These are phyloP conservation scores for Drosophila malerkotliana DNA, from an alignment of 1,140 invertebrate species.

Conservation along the genomic window DNA sequence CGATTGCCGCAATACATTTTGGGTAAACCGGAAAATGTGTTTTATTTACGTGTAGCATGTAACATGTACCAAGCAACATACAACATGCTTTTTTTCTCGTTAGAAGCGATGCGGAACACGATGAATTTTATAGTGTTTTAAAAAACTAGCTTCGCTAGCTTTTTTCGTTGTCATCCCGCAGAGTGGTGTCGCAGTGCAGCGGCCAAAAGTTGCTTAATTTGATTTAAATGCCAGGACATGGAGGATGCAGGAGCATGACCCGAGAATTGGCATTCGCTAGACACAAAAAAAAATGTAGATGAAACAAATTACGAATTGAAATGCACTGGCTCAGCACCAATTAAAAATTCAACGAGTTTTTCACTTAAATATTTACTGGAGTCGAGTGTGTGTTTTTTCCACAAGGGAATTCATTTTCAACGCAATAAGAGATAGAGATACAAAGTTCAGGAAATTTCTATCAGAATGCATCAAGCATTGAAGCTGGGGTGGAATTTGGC, in stretches of 20 bases:
- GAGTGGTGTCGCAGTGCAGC: constrained; percentile 26
- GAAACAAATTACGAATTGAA: constrained; percentile 41
- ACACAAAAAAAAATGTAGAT: constrained; percentile 25
- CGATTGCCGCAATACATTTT: constrained; percentile 13
- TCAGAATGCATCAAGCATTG: constrained; percentile 4
- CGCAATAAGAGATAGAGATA: constrained; percentile 6
- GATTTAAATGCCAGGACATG: constrained; percentile 56
- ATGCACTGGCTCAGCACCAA: constrained; percentile 45
- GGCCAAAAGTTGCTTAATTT: constrained; percentile 67
- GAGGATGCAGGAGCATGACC: constrained; percentile 13
- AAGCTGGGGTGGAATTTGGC: constrained; percentile 14
- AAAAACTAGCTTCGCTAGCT: constrained; percentile 1
- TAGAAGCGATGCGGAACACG: constrained; percentile 22
- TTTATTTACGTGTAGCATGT: constrained; percentile 27
- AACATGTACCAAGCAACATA: constrained; percentile 7
- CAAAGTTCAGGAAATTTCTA: constrained; percentile 9
- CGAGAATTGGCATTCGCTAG: constrained; percentile 28
- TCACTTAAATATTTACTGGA: constrained; percentile 14
- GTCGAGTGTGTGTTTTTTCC: background rate
- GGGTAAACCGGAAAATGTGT: constrained; percentile 28
- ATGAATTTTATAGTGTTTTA: constrained; percentile 38
- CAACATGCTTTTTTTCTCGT: constrained; percentile 3
- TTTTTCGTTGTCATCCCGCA: constrained; percentile 25
- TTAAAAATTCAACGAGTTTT: constrained; percentile 43
- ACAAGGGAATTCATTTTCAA: constrained; percentile 9